Evolutionary conservation across 1,140 invertebrate species (phyloP), one percentile per base, ranked within the genome.

Genomic region (Archegozetes longisetosus): DNA sequence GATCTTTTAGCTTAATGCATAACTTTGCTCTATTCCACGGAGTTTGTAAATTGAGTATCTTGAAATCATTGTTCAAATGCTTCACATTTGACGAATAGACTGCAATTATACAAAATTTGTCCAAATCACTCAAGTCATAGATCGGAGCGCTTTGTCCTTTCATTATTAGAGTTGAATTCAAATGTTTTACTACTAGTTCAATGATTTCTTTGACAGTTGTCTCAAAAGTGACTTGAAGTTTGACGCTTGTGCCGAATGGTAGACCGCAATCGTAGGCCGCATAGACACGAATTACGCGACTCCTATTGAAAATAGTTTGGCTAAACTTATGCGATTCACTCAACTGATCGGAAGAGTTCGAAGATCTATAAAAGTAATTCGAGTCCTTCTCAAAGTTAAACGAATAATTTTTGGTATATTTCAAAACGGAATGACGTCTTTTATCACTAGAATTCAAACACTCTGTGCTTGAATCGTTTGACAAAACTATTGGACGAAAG

Each of bases 201-300:
- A 96, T 86, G 2, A 96, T 89, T 74, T 97, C 90, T 3, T 88
- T 75, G 0, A 91, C 86, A 0, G 88, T 90, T 0, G 92, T 97
- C 55, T 82, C 78, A 0, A 83, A 82, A 0, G 88, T 93, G 0
- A 96, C 86, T 71, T 94, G 88, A 0, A 97, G 74, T 69, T 90
- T 91, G 0, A 97, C 79, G 65, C 88, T 91, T 1, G 90, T 94
- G 0, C 90, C 91, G 48, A 80, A 82, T 3, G 87, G 87, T 22
- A 57, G 71, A 24, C 92, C 91, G 0, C 88, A 95, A 64, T 94
- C 87, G 70, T 96, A 97, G 2, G 91, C 90, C 1, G 89, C 89
- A 70, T 86, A 95, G 24, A 97, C 89, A 72, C 84, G 74, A 6
- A 79, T 65, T 55, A 78, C 73, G 3, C 71, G 74, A 2, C 70